A percentile compares a stretch with the other conserved stretches of the same genome.
phyloP scores from a whole-genome alignment of 2,797 vertebrate genomes.

The Gymnoscopelus braueri region DNA sequence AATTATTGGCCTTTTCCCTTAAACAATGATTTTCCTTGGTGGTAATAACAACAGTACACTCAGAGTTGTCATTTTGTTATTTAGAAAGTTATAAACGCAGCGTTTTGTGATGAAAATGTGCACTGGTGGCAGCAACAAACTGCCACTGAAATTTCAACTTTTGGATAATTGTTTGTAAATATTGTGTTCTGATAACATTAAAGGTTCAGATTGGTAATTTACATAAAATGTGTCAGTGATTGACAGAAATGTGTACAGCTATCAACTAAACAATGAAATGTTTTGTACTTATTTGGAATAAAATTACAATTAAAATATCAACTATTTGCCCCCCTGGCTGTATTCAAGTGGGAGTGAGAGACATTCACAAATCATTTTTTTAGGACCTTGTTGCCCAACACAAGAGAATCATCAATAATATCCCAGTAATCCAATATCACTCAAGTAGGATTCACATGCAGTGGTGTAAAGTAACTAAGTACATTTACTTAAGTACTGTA shows the following conservation, averaged over 20 bases:
- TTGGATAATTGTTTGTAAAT: background rate
- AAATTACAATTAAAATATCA: constrained; percentile 13
- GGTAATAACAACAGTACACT: background rate
- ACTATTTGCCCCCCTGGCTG: background rate
- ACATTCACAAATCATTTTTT: background rate
- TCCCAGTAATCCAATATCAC: too few relatives aligned
- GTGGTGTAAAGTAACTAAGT: too few relatives aligned
- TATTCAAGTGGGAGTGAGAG: background rate
- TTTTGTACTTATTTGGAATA: constrained; percentile 13
- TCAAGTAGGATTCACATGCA: too few relatives aligned
- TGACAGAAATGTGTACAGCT: background rate
- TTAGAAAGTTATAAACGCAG: constrained; percentile 19
- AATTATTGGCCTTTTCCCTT: constrained; percentile 4
- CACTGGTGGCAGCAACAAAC: background rate
- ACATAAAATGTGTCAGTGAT: background rate
- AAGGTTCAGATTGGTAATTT: constrained; percentile 3
- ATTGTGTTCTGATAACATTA: background rate
- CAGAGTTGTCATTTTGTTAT: background rate
- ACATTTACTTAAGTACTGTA: too few relatives aligned
- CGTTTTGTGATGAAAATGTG: constrained; percentile 8
- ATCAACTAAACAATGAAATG: background rate
- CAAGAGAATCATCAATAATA: too few relatives aligned
- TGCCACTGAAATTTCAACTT: background rate
- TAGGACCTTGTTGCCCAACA: too few relatives aligned
- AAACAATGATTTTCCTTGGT: constrained; percentile 1